Conservation (phyloP, 2,797 vertebrate genomes). For the Helicolenus hilgendorfi region DNA sequence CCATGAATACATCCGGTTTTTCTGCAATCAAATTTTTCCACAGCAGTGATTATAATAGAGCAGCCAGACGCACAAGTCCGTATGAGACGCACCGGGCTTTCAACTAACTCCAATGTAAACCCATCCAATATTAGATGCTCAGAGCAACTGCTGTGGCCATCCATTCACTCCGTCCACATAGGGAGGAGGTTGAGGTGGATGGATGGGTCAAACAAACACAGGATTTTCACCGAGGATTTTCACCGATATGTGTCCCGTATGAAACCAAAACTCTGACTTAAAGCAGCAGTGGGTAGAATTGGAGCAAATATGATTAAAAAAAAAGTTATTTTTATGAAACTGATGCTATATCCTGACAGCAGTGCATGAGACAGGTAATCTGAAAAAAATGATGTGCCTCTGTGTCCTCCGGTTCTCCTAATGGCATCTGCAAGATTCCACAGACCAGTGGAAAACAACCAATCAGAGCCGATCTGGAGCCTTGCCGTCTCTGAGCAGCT, state of each 20-base stretch:
- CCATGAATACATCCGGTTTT: conserved; percentile 22
- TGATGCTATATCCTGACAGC: background rate
- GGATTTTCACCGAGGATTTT: background rate
- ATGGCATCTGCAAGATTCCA: too few species aligned
- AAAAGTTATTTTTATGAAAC: background rate
- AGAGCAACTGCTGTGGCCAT: background rate
- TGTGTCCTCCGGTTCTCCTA: too few species aligned
- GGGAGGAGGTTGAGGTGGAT: background rate
- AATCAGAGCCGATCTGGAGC: background rate
- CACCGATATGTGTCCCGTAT: too few species aligned
- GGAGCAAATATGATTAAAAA: background rate
- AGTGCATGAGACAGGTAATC: background rate
- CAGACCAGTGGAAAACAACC: background rate
- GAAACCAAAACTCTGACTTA: too few species aligned
- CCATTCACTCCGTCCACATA: background rate
- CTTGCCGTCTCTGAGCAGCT: background rate
- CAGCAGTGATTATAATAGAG: background rate
- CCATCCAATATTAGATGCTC: too few species aligned
- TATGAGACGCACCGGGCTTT: background rate
- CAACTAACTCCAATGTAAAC: background rate
- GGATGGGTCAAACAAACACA: background rate
- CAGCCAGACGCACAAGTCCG: background rate
- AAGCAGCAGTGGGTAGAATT: background rate
- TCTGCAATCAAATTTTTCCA: conserved; percentile 9
- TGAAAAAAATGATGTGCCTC: too few species aligned